Conservation (phyloP, 2,113 vertebrate genomes). For the Phalacrocorax pelagicus region DNA sequence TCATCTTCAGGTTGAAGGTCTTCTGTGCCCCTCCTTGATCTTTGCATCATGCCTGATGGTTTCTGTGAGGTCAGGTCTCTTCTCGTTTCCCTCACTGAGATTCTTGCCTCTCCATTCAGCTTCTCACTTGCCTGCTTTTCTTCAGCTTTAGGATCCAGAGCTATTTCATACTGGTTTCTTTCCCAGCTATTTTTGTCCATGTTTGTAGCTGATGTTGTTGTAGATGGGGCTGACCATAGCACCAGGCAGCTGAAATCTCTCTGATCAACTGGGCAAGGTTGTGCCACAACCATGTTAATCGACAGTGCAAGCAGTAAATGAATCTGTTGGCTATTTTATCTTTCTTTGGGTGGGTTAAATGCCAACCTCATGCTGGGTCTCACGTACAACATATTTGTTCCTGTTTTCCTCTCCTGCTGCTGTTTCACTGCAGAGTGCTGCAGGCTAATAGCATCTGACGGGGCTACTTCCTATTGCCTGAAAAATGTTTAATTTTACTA, state of each 20-base stretch:
- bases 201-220: not conserved
- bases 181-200: not conserved
- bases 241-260: not conserved
- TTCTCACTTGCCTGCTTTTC: not conserved
- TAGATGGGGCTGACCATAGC: not conserved
- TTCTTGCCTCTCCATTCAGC: not conserved
- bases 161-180: not conserved
- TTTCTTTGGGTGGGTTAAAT: not conserved
- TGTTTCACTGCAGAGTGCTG: conserved; percentile 22
- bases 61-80: not conserved
- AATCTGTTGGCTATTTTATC: not conserved
- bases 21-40: not conserved
- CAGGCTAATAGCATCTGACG: conserved; percentile 32
- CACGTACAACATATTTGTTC: conserved; percentile 51
- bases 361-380: not conserved
- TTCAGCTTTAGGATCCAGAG: not conserved
- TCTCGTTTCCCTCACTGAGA: not conserved
- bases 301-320: not conserved
- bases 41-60: not conserved
- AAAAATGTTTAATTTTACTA: conserved; percentile 28
- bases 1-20: not conserved
- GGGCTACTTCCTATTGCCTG: conserved; percentile 20
- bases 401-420: conserved; percentile 17
- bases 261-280: not conserved
- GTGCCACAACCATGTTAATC: not conserved